Base-by-base conservation (phyloP, 2,113 vertebrate genomes). In the Trematomus loennbergii region DNA sequence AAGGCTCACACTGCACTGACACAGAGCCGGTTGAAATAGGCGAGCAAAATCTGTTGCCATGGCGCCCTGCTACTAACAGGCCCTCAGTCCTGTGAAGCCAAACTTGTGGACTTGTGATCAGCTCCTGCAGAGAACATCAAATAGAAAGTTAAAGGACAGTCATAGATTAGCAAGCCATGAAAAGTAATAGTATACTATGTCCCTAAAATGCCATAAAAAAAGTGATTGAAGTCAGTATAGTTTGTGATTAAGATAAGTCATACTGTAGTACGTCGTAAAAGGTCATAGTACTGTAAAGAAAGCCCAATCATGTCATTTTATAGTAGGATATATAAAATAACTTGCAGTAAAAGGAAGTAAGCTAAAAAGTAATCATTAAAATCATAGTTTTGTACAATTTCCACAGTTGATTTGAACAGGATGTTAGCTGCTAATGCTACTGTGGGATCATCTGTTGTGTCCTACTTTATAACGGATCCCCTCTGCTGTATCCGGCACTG, bases 391-490 rank as follows among this genome's bases (percentile, higher is more conserved):
- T 40, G 36, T 40, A 7, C 5, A 40, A 40, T 40, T 40, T 40
- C 8, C 36, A 1, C 57, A 33, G 74, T 50, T 67, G 52, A 69
- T 81, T 22, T 69, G 9, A 86, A 72, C 71, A 50, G 60, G 81
- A 76, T 72, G 63, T 1, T 54, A 1, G 77, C 70, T 66, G 54
- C 29, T 83, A 72, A 75, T 74, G 60, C 90, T 83, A 87, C 87
- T 92, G 87, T 87, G 55, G n/a, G 67, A 88, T 93, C 85, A 88
- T 91, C 83, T 90, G 89, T 60, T 83, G 87, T 89, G 91, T 78
- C 92, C 90, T 84, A 92, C 20, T 92, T 91, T 77, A 62, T n/a
- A 67, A 12, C 70, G 4, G 52, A 76, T 52, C 68, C 79, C 76
- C 72, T 89, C 82, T 65, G 78, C 62, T 74, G 52, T 20, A 45